phyloP scores from a whole-genome alignment of 2,113 vertebrate genomes.

The Xiphophorus hellerii region DNA sequence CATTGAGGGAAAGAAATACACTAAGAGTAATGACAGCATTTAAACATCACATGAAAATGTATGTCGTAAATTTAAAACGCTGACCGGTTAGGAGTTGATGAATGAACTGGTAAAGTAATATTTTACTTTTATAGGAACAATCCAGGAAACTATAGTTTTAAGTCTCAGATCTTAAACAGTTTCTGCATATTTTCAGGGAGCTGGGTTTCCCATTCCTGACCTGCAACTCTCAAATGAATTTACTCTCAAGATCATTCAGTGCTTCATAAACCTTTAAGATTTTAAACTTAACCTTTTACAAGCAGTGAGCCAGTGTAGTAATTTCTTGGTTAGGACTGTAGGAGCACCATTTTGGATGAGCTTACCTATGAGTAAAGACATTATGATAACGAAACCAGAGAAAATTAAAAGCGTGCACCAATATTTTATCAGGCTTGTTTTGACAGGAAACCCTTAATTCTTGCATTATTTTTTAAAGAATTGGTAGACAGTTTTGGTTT shows the following conservation, averaged over 20 bases:
- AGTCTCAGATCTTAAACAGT: no score
- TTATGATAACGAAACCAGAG: neutral
- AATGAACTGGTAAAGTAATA: neutral
- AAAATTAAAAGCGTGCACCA: neutral
- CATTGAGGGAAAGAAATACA: neutral
- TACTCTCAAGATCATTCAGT: neutral
- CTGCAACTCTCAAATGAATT: neutral
- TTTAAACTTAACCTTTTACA: neutral
- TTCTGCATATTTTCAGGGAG: no score
- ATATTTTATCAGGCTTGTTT: neutral
- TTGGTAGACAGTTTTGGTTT: neutral
- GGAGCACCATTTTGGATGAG: neutral
- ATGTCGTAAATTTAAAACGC: neutral
- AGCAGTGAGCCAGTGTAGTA: neutral
- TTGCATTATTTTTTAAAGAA: neutral
- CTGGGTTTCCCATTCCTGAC: neutral
- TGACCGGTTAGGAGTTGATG: neutral
- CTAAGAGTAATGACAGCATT: neutral
- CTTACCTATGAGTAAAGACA: no score
- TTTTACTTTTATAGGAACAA: no score
- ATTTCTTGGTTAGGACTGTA: neutral
- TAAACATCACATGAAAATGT: neutral
- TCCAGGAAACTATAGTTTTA: no score
- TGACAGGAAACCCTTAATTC: neutral
- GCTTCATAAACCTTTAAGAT: neutral